phyloP scores from a whole-genome alignment of 2,888 invertebrate species.

The Metellina segmentata region DNA sequence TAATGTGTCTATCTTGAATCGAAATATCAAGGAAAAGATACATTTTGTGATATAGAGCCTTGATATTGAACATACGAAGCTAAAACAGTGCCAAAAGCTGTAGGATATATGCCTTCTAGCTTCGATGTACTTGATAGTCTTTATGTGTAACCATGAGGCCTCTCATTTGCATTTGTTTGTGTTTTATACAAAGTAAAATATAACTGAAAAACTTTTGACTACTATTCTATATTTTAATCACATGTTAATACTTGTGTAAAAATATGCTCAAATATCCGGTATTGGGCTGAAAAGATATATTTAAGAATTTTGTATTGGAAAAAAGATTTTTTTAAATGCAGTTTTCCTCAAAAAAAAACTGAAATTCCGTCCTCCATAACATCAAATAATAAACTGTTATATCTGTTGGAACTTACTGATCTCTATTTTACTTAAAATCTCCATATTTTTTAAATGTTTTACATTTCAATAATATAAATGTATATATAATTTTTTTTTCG shows the following conservation, averaged over 20 bases:
- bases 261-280: no score
- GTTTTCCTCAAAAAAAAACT: constrained; percentile 14
- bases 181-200: constrained; percentile 26
- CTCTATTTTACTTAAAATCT: constrained; percentile 57
- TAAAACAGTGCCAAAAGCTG: constrained; percentile 65
- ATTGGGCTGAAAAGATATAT: constrained; percentile 6
- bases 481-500: constrained; percentile 3
- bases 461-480: constrained; percentile 41
- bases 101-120: constrained; percentile 49
- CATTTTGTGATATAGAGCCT: constrained; percentile 49
- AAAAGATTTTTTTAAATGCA: constrained; percentile 3
- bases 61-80: constrained; percentile 30
- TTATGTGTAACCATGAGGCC: constrained; percentile 26
- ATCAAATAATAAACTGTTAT: constrained; percentile 28
- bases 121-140: constrained; percentile 56
- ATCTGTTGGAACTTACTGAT: constrained; percentile 42
- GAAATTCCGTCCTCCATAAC: constrained; percentile 44
- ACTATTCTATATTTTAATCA: not conserved
- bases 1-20: constrained; percentile 18
- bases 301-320: constrained; percentile 4
- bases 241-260: no score
- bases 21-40: constrained; percentile 24
- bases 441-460: constrained; percentile 31
- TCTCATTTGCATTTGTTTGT: constrained; percentile 51
- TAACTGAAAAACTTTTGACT: constrained; percentile 12